Evolutionary conservation across 2,797 vertebrate species (phyloP).

Genomic region (Rhyacichthys aspro): DNA sequence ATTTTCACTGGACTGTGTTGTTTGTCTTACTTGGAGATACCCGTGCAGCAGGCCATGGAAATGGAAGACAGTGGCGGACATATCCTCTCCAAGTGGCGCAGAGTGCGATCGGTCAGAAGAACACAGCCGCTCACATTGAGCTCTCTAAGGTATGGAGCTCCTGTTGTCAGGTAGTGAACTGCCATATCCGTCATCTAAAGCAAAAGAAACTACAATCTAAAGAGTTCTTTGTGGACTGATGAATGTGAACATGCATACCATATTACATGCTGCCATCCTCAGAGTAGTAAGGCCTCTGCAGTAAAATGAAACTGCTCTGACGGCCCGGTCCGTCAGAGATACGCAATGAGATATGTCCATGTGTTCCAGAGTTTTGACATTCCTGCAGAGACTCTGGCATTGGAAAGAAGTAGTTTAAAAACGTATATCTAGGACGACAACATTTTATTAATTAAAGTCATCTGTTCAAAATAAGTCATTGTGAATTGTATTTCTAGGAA

Average conservation of each 20-base stretch:
- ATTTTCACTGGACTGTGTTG: background rate
- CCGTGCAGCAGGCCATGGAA: conserved; percentile 79
- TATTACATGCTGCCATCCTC: conserved; percentile 75
- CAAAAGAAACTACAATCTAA: background rate
- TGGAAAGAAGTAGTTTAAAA: conserved; percentile 3
- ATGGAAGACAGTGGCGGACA: conserved; percentile 80
- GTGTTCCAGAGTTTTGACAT: conserved; percentile 71
- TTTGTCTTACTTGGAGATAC: conserved; percentile 81
- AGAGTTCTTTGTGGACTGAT: background rate
- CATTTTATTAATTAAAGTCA: background rate
- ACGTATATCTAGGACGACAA: background rate
- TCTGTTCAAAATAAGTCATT: conserved; percentile 1
- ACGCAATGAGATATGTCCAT: conserved; percentile 80
- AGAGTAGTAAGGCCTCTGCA: conserved; percentile 75
- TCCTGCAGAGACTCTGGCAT: conserved; percentile 81
- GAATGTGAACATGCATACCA: conserved; percentile 65
- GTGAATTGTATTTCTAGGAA: conserved; percentile 4
- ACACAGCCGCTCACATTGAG: conserved; percentile 84
- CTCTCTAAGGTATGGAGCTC: conserved; percentile 78
- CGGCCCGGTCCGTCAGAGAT: conserved; percentile 73
- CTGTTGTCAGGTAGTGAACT: conserved; percentile 77
- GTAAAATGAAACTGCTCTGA: conserved; percentile 78
- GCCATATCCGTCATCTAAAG: conserved; percentile 82
- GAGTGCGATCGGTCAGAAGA: conserved; percentile 78
- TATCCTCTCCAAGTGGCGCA: conserved; percentile 71